Evolutionary conservation across 1,140 invertebrate species (phyloP), one percentile per base, ranked within the genome.

Genomic region (Drosophila pachea): DNA sequence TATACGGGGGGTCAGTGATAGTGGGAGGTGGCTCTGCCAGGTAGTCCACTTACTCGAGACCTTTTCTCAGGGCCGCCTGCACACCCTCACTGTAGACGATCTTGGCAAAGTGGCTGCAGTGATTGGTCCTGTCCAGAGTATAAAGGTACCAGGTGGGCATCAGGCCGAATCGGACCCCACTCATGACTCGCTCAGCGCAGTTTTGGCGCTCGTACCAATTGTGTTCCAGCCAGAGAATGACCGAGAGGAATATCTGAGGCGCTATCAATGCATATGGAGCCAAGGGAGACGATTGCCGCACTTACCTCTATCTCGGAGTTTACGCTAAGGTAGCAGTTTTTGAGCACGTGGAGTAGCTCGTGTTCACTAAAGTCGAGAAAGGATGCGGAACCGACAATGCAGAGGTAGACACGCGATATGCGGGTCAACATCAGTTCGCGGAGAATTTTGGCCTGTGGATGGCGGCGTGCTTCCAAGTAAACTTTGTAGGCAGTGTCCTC

Each of bases 151-250:
- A 81, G 36, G 66, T 82, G 14, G 78, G 78, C 78, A 81, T 81
- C 43, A 82, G 38, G 4, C 65, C 35, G 4, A 82, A 81, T 7
- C 78, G 78, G 31, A 81, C 78, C 31, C 72, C 61, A 12, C 53
- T 8, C 22, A 82, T 35, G 14, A 81, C 60, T 11, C 74, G 66
- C 31, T 74, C 78, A 6, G 74, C 66, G 11, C 74, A 65, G 6
- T 43, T 58, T 32, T 73, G 45, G 7, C 73, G 62, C 43, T 81
- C 74, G 2, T 52, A 33, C 78, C 78, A 81, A 36, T 82, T 82
- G 55, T 81, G 78, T 36, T 81, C 78, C 60, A 82, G 60, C 78
- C 78, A 81, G 7, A 82, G 78, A 0, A 81, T 31, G n/a, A 81
- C 71, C 0, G 78, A 58, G 1, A 81, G 66, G n/a, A 81, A 81